These are phyloP conservation scores for Zalophus californianus DNA, from an alignment of 2,797 vertebrate species.

Conservation along the genomic window DNA sequence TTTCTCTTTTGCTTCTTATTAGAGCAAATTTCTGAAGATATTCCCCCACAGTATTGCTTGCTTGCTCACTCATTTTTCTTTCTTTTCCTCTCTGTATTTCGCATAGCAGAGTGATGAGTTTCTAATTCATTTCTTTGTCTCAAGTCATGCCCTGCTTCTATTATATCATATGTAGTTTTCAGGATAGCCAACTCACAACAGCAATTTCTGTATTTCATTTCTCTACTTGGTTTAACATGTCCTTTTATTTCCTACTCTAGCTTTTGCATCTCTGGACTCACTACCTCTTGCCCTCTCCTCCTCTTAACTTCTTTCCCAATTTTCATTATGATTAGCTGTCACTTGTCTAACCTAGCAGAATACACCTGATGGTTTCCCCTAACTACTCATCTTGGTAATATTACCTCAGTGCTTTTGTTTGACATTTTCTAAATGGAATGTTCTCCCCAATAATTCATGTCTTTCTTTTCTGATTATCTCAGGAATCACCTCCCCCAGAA, in stretches of 20 bases:
- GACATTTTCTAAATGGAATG: slow-evolving; percentile 23
- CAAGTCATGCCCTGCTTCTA: not conserved
- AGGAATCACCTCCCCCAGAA: slow-evolving; percentile 52
- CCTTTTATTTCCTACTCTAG: not conserved
- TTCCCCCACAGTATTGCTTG: not conserved
- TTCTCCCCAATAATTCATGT: slow-evolving; percentile 35
- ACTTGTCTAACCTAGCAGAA: not conserved
- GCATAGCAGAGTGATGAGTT: not conserved
- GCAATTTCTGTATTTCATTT: not conserved
- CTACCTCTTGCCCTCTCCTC: not conserved
- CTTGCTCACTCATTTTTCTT: not conserved
- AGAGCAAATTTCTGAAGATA: slow-evolving; percentile 18
- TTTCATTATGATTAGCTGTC: not conserved
- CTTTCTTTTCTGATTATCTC: slow-evolving; percentile 42
- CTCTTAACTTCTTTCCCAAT: not conserved
- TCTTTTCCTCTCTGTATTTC: not conserved
- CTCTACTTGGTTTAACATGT: not conserved
- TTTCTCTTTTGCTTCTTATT: not conserved
- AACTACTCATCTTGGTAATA: slow-evolving; percentile 13
- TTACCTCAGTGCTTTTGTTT: slow-evolving; percentile 27
- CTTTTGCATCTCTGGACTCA: slow-evolving; percentile 9
- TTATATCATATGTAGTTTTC: not conserved
- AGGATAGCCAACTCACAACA: not conserved
- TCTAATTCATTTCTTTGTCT: not conserved
- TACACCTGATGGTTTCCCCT: not conserved